These are phyloP conservation scores for Zaprionus capensis DNA, from an alignment of 1,140 invertebrate species.

Conservation along the genomic window DNA sequence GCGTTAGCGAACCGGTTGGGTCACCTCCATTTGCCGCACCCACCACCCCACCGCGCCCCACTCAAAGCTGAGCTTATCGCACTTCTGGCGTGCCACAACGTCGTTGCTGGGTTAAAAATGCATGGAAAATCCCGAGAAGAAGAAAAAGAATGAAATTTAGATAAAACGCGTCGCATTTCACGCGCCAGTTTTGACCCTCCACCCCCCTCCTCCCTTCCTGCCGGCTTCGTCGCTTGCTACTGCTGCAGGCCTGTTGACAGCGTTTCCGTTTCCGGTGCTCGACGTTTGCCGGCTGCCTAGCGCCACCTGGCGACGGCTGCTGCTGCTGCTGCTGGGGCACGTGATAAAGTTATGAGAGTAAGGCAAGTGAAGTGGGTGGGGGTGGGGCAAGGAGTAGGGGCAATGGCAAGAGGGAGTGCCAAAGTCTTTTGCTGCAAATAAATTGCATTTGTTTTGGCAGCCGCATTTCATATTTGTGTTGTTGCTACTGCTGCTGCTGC, in stretches of 20 bases:
- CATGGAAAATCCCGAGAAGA: constrained; percentile 38
- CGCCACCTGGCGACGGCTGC: constrained; percentile 64
- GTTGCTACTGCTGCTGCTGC: constrained; percentile 5
- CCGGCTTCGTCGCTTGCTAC: neutral
- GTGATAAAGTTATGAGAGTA: constrained; percentile 59
- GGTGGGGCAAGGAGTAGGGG: neutral
- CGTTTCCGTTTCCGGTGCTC: constrained; percentile 65
- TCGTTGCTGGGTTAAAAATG: constrained; percentile 32
- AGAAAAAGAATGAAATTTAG: constrained; percentile 40
- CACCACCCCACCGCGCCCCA: neutral
- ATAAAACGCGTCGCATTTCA: constrained; percentile 58
- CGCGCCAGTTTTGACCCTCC: constrained; percentile 36
- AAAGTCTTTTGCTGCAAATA: constrained; percentile 51
- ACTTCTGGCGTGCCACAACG: constrained; percentile 24
- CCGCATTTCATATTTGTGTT: constrained; percentile 58
- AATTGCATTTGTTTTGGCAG: constrained; percentile 73
- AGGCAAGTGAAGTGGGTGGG: neutral
- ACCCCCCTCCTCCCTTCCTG: constrained; percentile 6
- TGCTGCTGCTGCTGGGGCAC: constrained; percentile 25
- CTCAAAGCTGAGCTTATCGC: constrained; percentile 41
- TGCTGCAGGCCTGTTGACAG: constrained; percentile 64
- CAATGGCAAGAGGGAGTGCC: neutral
- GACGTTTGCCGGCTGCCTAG: constrained; percentile 45
- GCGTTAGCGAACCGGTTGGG: neutral
- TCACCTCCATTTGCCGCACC: neutral